Percentiles rank a stretch among this genome's conserved stretches.
phyloP scores from a whole-genome alignment of 2,888 invertebrate genomes.

The Brassicogethes aeneus region DNA sequence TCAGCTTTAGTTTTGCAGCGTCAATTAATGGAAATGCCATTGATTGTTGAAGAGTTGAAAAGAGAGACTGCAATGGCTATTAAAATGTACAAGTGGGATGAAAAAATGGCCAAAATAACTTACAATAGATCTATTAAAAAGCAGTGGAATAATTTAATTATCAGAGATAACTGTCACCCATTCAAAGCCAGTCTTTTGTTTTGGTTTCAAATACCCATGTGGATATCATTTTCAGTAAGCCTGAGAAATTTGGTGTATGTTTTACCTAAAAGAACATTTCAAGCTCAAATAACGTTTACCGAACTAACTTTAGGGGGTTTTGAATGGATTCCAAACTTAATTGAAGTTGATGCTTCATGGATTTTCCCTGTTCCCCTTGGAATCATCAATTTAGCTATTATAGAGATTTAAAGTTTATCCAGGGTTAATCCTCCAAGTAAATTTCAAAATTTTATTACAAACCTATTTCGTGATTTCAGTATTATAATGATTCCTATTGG shows the following conservation, averaged over 20 bases:
- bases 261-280: slow-evolving; percentile 51
- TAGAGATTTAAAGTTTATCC: slow-evolving; percentile 64
- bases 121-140: slow-evolving; percentile 64
- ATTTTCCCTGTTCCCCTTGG: slow-evolving; percentile 68
- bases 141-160: slow-evolving; percentile 63
- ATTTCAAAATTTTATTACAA: slow-evolving; percentile 54
- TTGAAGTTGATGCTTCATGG: slow-evolving; percentile 59
- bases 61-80: slow-evolving; percentile 62
- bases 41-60: slow-evolving; percentile 59
- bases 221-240: slow-evolving; percentile 77
- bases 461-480: slow-evolving; percentile 61
- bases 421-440: slow-evolving; percentile 50
- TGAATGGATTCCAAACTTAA: slow-evolving; percentile 76
- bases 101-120: slow-evolving; percentile 52
- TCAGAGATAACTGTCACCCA: slow-evolving; percentile 85
- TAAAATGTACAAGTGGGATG: slow-evolving; percentile 58
- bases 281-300: slow-evolving; percentile 52
- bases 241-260: slow-evolving; percentile 74
- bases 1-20: too few species aligned
- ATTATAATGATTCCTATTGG: slow-evolving; percentile 68
- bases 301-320: slow-evolving; percentile 67
- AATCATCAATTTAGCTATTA: slow-evolving; percentile 63
- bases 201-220: slow-evolving; percentile 77
- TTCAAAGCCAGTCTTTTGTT: slow-evolving; percentile 66
- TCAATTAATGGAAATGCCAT: slow-evolving; percentile 70